Evolutionary conservation across 2,113 vertebrate species (phyloP).

Genomic region (Oenanthe oenanthe): DNA sequence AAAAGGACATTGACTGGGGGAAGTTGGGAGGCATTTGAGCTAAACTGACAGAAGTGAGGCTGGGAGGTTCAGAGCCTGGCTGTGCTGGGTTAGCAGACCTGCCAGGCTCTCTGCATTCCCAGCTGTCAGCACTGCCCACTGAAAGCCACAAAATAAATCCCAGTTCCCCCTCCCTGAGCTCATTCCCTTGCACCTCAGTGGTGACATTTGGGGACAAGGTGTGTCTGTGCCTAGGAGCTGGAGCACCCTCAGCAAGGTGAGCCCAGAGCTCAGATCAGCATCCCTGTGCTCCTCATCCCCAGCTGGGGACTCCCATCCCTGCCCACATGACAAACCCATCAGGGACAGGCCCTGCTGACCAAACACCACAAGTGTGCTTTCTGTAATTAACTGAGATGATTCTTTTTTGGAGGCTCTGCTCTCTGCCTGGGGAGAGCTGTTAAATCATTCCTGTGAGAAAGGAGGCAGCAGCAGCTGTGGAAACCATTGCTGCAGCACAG

Average conservation of each 20-base stretch:
- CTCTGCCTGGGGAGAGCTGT: constrained; percentile 13
- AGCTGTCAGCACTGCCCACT: background rate
- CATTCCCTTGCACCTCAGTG: background rate
- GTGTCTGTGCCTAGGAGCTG: background rate
- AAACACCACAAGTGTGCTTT: constrained; percentile 12
- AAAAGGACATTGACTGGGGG: background rate
- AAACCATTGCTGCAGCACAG: constrained; percentile 42
- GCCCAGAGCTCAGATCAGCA: background rate
- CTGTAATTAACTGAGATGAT: background rate
- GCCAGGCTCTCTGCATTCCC: background rate
- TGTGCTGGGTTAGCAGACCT: background rate
- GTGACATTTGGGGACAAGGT: accelerated
- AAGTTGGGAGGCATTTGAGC: background rate
- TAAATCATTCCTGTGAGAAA: constrained; percentile 56
- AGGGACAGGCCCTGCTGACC: background rate
- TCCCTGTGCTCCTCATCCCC: background rate
- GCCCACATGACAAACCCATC: background rate
- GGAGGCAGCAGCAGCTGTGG: constrained; percentile 68
- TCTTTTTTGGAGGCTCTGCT: background rate
- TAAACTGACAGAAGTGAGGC: background rate
- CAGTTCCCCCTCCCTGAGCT: background rate
- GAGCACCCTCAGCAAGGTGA: background rate
- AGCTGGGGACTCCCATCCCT: background rate
- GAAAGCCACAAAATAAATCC: background rate
- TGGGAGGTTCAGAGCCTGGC: background rate